Evolutionary conservation across 2,113 vertebrate genomes (phyloP).

Genomic region (Corythaeola cristata): DNA sequence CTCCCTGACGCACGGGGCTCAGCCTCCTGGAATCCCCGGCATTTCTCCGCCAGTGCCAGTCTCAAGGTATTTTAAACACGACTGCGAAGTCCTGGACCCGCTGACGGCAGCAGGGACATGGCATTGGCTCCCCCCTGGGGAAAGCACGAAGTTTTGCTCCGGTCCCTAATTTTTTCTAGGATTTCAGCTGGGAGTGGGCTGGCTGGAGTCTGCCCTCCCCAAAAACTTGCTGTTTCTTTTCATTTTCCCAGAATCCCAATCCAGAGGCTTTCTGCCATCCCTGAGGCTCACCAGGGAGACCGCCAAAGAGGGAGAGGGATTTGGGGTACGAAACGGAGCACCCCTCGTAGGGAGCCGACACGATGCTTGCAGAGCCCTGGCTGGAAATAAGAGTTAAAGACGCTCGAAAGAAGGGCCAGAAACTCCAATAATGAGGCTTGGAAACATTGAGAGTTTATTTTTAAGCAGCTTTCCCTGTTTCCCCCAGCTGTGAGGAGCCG

Average conservation of each 20-base stretch:
- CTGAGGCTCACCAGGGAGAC: neutral
- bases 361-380: neutral
- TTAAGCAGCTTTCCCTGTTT: neutral
- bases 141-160: neutral
- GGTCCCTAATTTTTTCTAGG: too few relatives aligned
- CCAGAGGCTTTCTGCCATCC: neutral
- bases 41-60: neutral
- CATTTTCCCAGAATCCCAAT: neutral
- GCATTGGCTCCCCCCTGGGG: neutral
- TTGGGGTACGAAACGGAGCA: rapidly evolving
- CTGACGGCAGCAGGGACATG: neutral
- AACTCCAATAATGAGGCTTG: neutral
- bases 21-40: neutral
- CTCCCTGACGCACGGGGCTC: neutral
- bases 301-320: neutral
- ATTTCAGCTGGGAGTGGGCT: neutral
- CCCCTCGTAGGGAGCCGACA: rapidly evolving
- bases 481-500: neutral
- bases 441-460: neutral
- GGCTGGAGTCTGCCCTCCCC: neutral
- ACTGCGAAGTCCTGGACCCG: neutral
- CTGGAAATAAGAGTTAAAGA: neutral
- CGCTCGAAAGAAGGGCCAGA: neutral
- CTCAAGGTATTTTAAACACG: neutral
- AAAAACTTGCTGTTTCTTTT: neutral